Conservation (phyloP, 2,888 invertebrate genomes). For the Molanna angustata region DNA sequence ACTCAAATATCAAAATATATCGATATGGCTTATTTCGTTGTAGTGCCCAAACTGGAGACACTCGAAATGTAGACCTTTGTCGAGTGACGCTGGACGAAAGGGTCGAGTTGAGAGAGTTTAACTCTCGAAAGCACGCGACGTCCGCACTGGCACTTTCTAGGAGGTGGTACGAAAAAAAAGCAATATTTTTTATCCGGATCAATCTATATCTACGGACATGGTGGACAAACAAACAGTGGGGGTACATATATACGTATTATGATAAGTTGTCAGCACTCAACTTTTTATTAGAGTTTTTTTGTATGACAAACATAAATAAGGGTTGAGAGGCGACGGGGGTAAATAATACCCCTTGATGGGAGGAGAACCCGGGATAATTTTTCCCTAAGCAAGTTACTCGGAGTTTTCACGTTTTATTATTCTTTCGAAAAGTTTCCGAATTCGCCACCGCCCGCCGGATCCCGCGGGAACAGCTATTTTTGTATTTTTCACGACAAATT, state of each 20-base stretch:
- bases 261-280: slow-evolving; percentile 33
- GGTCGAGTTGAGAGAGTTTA: too few relatives aligned
- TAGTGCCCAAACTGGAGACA: too few relatives aligned
- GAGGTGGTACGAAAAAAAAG: too few relatives aligned
- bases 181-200: too few relatives aligned
- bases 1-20: neutral
- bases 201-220: slow-evolving; percentile 11
- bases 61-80: too few relatives aligned
- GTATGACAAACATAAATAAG: slow-evolving; percentile 31
- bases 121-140: too few relatives aligned
- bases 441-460: slow-evolving; percentile 12
- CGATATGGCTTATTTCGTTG: neutral
- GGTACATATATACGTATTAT: slow-evolving; percentile 11
- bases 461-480: slow-evolving; percentile 10
- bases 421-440: slow-evolving; percentile 18
- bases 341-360: slow-evolving; percentile 18
- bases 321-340: slow-evolving; percentile 19
- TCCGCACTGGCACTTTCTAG: too few relatives aligned
- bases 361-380: slow-evolving; percentile 21
- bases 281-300: slow-evolving; percentile 31
- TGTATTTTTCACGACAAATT: slow-evolving; percentile 11
- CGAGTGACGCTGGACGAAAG: too few relatives aligned
- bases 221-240: slow-evolving; percentile 22
- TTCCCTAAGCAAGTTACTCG: slow-evolving; percentile 2
- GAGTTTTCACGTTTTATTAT: slow-evolving; percentile 19